Evolutionary conservation across 2,113 vertebrate genomes (phyloP), one percentile per base, ranked within the genome.

Genomic region (Prionailurus viverrinus): DNA sequence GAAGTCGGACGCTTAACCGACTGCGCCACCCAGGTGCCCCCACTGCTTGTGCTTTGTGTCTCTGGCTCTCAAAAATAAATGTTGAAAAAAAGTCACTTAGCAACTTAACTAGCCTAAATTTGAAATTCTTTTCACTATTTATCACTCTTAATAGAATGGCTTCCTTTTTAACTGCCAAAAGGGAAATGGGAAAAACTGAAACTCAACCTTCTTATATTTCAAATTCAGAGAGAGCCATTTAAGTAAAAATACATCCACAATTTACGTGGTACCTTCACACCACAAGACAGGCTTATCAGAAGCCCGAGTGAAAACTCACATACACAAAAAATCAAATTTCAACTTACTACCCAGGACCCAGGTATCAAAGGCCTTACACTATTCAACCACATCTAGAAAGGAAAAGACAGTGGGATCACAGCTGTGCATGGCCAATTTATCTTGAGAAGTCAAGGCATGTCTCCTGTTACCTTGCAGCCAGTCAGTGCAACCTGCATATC

Each of bases 401-500:
- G 73, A 95, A 81, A 92, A 61, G 0, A 94, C 7, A 96, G 29
- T 25, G 94, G 3, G 0, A 97, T 85, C 82, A 89, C 58, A 87
- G 82, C 63, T 83, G 61, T 45, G 74, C 29, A 31, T 9, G 41
- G 79, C 10, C 89, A 45, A 84, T 97, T 91, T 41, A 91, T 91
- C 96, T 97, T 94, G 53, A 95, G 61, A 71, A 97, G 91, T 95
- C 96, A 97, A 78, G 91, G 76, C 86, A 68, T 71, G 91, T 96
- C 92, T 97, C 12, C 3, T 66, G 78, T 79, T 93, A 96, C 82
- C 90, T 96, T 96, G 84, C 84, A 97, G 68, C 88, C 95, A 94
- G 80, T 51, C 94, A 82, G n/a, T 36, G 92, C 61, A 91, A 89
- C 95, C 93, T 95, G 84, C 61, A 93, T 84, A 96, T 76, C 76